Base-by-base conservation (phyloP, 2,888 invertebrate genomes). In the Stramonita haemastoma region DNA sequence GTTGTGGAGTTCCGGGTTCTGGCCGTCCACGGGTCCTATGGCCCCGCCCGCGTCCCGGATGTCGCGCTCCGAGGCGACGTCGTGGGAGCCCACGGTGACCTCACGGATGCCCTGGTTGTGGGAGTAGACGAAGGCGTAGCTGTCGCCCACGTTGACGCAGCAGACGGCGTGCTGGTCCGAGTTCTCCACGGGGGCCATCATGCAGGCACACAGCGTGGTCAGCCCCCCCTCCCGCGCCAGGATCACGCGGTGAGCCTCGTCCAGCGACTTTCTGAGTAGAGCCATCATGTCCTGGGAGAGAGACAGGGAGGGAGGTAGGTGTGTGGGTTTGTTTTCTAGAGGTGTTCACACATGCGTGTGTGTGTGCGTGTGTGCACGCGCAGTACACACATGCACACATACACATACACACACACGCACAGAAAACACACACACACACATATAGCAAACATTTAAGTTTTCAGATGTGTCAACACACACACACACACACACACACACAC, bases 11-110 rank as follows among this genome's bases (percentile, higher is more conserved):
- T 98, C 98, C 0, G 98, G 98, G 89, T 95, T 95, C 94, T 98
- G 96, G 46, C 98, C 98, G 94, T 98, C 98, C 0, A 98, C 98
- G 0, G 98, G 98, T 4, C 98, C 98, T 26, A 98, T 96, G 6
- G 98, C 98, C 32, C 98, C 98, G 70, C 98, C 96, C 8, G 98
- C 98, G 96, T 98, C 98, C 46, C 98, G 96, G 97, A 98, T 98
- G 95, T 98, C 98, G 34, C 98, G 97, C 97, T 98, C 98, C 94
- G 97, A 97, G 95, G 97, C 97, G 88, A 98, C 97, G 95, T 98
- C 98, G 94, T 98, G 98, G 32, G 98, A 98, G 87, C 98, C 98
- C 96, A 95, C 94, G 6, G 96, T 98, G 92, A 98, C 97, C 96
- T 98, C 98, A 87, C 98, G 96, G 17, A 98, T 97, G n/a, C 98